Evolutionary conservation across 2,888 invertebrate genomes (phyloP), one percentile per base, ranked within the genome.

Genomic region (Temnothorax rugatulus): DNA sequence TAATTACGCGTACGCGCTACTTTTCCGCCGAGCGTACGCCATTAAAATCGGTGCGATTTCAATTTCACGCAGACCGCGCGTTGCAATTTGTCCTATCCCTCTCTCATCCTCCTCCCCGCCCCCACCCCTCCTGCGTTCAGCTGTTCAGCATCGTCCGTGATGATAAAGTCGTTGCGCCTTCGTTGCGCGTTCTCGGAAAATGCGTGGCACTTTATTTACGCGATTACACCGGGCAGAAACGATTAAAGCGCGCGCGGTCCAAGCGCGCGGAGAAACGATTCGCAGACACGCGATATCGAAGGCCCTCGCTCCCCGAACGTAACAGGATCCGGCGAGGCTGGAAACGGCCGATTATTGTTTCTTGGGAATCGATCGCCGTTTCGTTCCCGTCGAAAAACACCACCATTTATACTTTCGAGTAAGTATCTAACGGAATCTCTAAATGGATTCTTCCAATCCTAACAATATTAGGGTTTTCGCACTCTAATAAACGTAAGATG

Each of bases 161-260:
- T 76, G n/a, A 76, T 76, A 11, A 66, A 76, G 66, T 66, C 76
- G 66, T 76, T 34, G 76, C 50, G 41, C 64, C 25, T 47, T 21
- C 61, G 59, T 34, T 34, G 34, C 34, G 7, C 8, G 13, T 18
- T 29, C 66, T 29, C 44, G 61, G 59, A 74, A 59, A 75, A 47
- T 64, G 34, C 21, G 25, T 29, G n/a, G 44, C 13, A 34, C 13
- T 75, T 73, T 57, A 73, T 73, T 73, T 47, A 25, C 25, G 41
- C 68, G 41, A 64, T 50, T 50, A 50, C 25, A 61, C 18, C 63
- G 64, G 4, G 34, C 38, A 50, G 25, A 34, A 34, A 8, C 74
- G 74, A 61, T 63, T 73, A 73, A 73, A 41, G 59, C 47, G 61
- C 61, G 44, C 29, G 29, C 47, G 29, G 41, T 34, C 34, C 66